Evolutionary conservation across 2,888 invertebrate species (phyloP), one percentile per base, ranked within the genome.

Genomic region (Corythucha ciliata): DNA sequence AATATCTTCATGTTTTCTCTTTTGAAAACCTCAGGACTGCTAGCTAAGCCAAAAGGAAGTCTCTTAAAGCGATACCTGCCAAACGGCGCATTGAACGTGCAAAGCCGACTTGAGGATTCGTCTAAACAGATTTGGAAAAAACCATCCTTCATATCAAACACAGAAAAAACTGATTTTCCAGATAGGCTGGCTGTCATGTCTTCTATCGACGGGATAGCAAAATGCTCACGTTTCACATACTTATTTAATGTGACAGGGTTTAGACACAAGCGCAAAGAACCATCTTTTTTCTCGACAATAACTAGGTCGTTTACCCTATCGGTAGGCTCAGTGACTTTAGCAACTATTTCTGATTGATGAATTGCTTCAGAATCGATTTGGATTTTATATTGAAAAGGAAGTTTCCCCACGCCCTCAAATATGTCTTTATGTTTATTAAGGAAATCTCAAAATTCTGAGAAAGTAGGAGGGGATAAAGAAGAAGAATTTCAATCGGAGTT

Each of bases 1-100:
- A 55, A 54, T n/a, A 48, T 47, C 21, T 44, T 45, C 2, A 25
- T 34, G 16, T 39, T 40, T 37, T 48, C 44, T 7, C 40, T 21
- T 6, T 47, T 48, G 37, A 56, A 56, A 2, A 56, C 51, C 32
- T 56, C 56, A 16, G 56, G 54, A 4, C 36, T 24, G 16, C 33
- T 26, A 16, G 45, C 45, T 2, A 55, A 36, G 1, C 57, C 57
- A 36, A 41, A 57, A 2, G 57, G 52, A 26, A 55, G 25, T 6
- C 57, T 26, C 6, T 32, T 27, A 33, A 29, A 57, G 3, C 14
- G 16, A 34, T 39, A 57, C 26, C 57, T 14, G n/a, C 57, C 52
- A 14, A 33, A 49, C 10, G 53, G 50, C 2, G 52, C 48, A 32
- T 51, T 34, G 26, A 56, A 40, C 3, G 37, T 41, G 34, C 56